A percentile compares a stretch with the other conserved stretches of the same genome.
phyloP scores from a whole-genome alignment of 2,113 vertebrate genomes.

The Corythaeola cristata region DNA sequence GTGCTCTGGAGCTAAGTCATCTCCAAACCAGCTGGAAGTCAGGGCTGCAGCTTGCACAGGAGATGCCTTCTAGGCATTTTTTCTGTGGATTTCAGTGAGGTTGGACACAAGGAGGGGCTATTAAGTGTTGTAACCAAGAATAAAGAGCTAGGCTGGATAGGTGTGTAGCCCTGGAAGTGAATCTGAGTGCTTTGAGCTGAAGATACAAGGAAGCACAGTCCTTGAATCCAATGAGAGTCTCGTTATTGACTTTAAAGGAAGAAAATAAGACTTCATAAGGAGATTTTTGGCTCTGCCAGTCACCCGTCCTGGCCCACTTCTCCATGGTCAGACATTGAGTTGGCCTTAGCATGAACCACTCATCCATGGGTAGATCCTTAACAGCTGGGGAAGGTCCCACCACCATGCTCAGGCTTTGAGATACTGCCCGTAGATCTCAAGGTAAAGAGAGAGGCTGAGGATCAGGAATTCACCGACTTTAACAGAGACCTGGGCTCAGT shows the following conservation, averaged over 20 bases:
- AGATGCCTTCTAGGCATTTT: background rate
- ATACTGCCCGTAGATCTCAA: fast-evolving
- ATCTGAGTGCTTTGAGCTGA: background rate
- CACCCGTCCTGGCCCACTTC: background rate
- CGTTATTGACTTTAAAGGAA: fast-evolving
- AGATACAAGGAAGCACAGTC: background rate
- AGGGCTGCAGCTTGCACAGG: background rate
- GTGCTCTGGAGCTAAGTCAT: background rate
- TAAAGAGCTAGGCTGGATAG: background rate
- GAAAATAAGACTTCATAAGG: background rate
- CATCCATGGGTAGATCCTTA: background rate
- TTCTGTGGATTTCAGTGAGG: background rate
- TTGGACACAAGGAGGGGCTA: background rate
- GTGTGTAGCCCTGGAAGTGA: background rate
- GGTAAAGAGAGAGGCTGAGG: background rate
- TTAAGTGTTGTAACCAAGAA: background rate
- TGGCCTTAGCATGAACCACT: background rate
- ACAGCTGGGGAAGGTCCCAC: background rate
- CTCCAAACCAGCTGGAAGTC: background rate
- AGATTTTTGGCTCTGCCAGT: background rate
- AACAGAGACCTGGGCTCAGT: background rate
- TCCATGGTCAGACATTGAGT: background rate
- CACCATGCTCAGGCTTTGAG: background rate
- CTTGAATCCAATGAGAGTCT: background rate
- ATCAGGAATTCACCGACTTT: background rate